Percentiles rank a stretch among this genome's conserved stretches.
Conservation (phyloP, 2,888 invertebrate species). For the Melanchra persicariae region DNA sequence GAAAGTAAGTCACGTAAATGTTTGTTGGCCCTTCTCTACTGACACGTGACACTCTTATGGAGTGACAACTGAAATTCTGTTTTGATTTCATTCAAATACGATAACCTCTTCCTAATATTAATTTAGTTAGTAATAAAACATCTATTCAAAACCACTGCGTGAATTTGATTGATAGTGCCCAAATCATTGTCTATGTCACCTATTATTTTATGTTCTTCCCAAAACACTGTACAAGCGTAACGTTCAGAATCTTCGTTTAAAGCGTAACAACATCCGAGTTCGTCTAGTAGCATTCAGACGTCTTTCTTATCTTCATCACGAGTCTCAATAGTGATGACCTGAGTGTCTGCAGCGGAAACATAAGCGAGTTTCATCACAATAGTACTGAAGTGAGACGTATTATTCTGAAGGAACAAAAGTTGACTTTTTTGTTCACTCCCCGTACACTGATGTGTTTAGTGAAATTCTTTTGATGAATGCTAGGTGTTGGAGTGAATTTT, state of each 20-base stretch:
- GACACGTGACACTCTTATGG: too few relatives aligned
- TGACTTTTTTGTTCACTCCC: conserved; percentile 55
- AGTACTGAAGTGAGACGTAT: conserved; percentile 40
- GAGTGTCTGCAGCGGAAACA: conserved; percentile 41
- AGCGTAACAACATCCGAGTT: conserved; percentile 14
- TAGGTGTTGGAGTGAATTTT: conserved; percentile 37
- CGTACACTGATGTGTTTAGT: conserved; percentile 55
- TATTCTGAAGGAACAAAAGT: conserved; percentile 52
- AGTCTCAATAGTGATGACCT: conserved; percentile 30
- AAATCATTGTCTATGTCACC: not conserved
- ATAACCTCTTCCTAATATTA: not conserved
- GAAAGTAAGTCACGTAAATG: not conserved
- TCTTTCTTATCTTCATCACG: conserved; percentile 42
- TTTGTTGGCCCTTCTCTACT: not conserved
- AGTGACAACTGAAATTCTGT: not conserved
- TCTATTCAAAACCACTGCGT: not conserved
- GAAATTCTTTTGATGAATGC: conserved; percentile 54
- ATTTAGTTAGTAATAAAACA: not conserved
- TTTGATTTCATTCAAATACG: not conserved
- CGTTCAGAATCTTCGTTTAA: conserved; percentile 21
- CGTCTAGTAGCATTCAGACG: conserved; percentile 1
- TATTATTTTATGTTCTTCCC: not conserved
- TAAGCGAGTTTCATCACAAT: conserved; percentile 50
- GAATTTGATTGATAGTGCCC: not conserved
- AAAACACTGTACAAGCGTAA: not conserved